phyloP scores from a whole-genome alignment of 2,888 invertebrate genomes.

The Machimus atricapillus region DNA sequence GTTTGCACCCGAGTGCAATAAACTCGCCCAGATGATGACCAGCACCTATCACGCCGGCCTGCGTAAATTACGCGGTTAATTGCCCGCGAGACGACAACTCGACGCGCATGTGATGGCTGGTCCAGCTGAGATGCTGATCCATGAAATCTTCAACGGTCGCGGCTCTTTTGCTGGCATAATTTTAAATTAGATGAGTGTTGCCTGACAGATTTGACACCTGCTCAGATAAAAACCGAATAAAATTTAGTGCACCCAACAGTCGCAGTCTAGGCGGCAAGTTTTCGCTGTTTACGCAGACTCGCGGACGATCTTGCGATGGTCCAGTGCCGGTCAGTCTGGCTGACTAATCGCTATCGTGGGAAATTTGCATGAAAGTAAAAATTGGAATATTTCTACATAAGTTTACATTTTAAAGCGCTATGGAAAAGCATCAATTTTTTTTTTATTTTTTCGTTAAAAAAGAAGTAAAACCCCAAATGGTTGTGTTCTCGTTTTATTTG shows the following conservation, averaged over 20 bases:
- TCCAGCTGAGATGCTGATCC: background rate
- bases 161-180: background rate
- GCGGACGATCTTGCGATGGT: background rate
- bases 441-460: background rate
- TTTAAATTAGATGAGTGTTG: background rate
- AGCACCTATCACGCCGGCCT: background rate
- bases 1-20: constrained; percentile 29
- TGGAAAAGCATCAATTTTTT: background rate
- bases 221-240: background rate
- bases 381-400: constrained; percentile 21
- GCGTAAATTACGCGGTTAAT: constrained; percentile 24
- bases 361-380: constrained; percentile 12
- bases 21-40: constrained; percentile 10
- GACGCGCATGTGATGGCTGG: background rate
- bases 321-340: background rate
- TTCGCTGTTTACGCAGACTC: background rate
- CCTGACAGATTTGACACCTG: constrained; percentile 13
- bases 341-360: background rate
- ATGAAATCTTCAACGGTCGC: background rate
- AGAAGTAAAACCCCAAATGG: background rate
- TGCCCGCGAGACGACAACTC: background rate
- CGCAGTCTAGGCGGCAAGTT: background rate
- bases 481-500: background rate
- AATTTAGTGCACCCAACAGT: background rate
- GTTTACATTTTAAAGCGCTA: background rate